Base-by-base conservation (phyloP, 2,797 vertebrate genomes). In the Macrochelys suwanniensis region DNA sequence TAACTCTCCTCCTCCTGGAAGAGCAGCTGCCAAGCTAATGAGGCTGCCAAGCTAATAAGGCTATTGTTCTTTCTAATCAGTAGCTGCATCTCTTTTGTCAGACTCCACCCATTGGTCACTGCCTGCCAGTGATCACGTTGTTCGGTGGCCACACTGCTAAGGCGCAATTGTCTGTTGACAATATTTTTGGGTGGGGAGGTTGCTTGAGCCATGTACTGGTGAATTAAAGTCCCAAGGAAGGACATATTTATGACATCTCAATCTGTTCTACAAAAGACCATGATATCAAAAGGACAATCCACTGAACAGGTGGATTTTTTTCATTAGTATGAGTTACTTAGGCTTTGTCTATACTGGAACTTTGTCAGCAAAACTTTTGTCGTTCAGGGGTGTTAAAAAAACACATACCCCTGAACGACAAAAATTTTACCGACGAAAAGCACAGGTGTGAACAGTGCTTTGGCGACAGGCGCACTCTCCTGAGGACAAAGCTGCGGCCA, bases 271-370 rank as follows among this genome's bases (percentile, higher is more conserved):
- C 12, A 65, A 65, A 79, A 90, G 76, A 5, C 56, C 74, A 89
- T 85, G 61, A 61, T 77, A 74, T 45, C 2, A 6, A 28, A 77
- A 85, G 74, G 59, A 80, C 84, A 78, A 47, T 33, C 77, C 85
- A 47, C 78, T 93, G 56, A 31, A 68, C 87, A 26, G 45, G 17
- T 8, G 11, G 17, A 85, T 92, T 93, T 88, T 78, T 50, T 92
- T 94, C 10, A 56, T 96, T 65, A 87, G 11, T 17, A 31, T 2
- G 0, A 91, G 31, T 78, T 91, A 89, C 21, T 54, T 7, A 54
- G 23, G 23, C 54, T 25, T 54, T 54, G 54, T 54, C 54, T 54
- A 54, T 19, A 23, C 21, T 54, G 54, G 21, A 54, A 54, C 54
- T 54, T 54, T 23, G 9, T 54, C 23, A 19, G 54, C 21, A 54